Evolutionary conservation across 2,797 vertebrate species (phyloP).

Genomic region (Menidia menidia): DNA sequence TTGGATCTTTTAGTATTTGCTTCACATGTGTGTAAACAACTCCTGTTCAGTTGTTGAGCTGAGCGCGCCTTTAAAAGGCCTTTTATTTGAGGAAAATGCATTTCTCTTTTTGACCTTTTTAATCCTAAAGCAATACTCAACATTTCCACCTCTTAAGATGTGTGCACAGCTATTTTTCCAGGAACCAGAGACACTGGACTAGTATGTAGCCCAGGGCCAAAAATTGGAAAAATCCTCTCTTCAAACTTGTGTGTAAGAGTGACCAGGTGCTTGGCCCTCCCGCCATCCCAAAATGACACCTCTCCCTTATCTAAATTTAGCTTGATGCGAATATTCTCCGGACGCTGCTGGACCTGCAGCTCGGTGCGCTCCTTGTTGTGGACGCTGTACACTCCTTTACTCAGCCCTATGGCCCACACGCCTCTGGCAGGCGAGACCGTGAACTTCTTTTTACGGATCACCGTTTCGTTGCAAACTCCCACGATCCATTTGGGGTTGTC

Average conservation of each 20-base stretch:
- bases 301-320: constrained; percentile 82
- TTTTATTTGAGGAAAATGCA: neutral
- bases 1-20: neutral
- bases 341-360: constrained; percentile 70
- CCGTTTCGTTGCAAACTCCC: constrained; percentile 81
- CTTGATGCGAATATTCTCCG: constrained; percentile 79
- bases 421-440: constrained; percentile 77
- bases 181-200: constrained; percentile 47
- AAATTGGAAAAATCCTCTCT: constrained; percentile 66
- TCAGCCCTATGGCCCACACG: constrained; percentile 80
- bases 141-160: constrained; percentile 44
- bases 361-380: constrained; percentile 64
- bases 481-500: constrained; percentile 85
- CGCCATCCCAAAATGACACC: constrained; percentile 83
- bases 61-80: neutral
- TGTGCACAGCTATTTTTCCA: constrained; percentile 68
- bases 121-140: neutral
- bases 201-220: constrained; percentile 68
- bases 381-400: constrained; percentile 80
- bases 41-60: neutral
- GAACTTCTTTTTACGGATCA: constrained; percentile 79
- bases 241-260: constrained; percentile 62
- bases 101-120: neutral
- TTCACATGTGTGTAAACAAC: too few species aligned
- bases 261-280: constrained; percentile 67